Base-by-base conservation (phyloP, 2,888 invertebrate species). In the Odontothrips loti region DNA sequence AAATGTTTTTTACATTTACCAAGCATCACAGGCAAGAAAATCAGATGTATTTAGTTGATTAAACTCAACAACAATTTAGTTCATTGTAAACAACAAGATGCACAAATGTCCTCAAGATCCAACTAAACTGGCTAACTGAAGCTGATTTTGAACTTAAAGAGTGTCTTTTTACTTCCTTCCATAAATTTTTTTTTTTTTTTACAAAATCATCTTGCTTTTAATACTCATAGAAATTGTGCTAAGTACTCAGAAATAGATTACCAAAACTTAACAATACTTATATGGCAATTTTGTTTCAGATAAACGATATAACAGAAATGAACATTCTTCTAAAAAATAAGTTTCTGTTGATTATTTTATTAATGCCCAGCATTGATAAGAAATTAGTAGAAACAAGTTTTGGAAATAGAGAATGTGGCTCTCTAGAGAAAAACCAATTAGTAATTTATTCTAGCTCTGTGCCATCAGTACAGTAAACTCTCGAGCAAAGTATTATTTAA, bases 221-320 rank as follows among this genome's bases (percentile, higher is more conserved):
- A 75, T 75, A 75, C 68, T 75, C 68, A 68, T 68, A 68, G 68
- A 68, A 68, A 68, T 68, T 75, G 68, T 75, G 23, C 68, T 75
- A 75, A 75, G 68, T 75, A 75, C 68, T 75, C 68, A 75, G 68
- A 75, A 75, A 75, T 75, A 75, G 68, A 75, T 75, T 75, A 75
- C 68, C 68, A 75, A 75, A 75, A 75, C 68, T 75, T 75, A 75
- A 75, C 68, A 75, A 75, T 75, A 75, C 68, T 23, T 75, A 27
- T 75, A 27, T 75, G 23, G 68, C 68, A 75, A 75, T 75, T 75
- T 75, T 10, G 68, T 75, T 75, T 75, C 27, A 27, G 68, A 27
- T 27, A 75, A 75, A 23, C 27, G 10, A 23, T 75, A 27, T 75
- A 75, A 27, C 23, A 27, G 6, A 75, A 75, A 58, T 58, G 58